Conservation (phyloP, 1,140 invertebrate genomes). For the Tenebrio molitor region DNA sequence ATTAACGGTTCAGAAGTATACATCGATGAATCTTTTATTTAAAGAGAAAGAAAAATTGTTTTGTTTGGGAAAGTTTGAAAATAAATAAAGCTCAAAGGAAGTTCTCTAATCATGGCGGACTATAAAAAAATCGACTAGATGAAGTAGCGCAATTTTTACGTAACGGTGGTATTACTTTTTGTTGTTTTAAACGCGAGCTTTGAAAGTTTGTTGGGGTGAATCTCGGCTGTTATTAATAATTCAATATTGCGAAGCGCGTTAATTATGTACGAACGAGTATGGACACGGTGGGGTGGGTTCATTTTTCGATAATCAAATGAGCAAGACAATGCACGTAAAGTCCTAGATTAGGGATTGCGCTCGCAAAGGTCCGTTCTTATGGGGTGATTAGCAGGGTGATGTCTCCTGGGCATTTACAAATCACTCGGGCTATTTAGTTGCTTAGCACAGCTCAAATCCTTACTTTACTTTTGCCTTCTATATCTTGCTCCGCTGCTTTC, state of each 20-base stretch:
- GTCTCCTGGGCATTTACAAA: slow-evolving; percentile 39
- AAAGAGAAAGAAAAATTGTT: slow-evolving; percentile 1
- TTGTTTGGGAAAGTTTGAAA: slow-evolving; percentile 15
- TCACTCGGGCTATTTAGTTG: slow-evolving; percentile 36
- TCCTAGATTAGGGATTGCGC: slow-evolving; percentile 4
- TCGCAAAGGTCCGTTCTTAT: slow-evolving; percentile 11
- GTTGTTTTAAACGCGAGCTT: background rate
- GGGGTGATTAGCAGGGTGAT: slow-evolving; percentile 34
- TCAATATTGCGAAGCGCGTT: slow-evolving; percentile 6
- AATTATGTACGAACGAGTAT: slow-evolving; percentile 24
- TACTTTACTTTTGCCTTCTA: slow-evolving; percentile 43
- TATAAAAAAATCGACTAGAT: background rate
- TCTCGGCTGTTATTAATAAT: slow-evolving; percentile 8
- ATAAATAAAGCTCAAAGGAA: background rate
- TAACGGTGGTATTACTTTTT: too few species aligned
- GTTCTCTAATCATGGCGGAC: slow-evolving; percentile 15
- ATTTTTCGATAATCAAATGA: slow-evolving; percentile 33
- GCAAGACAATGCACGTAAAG: background rate
- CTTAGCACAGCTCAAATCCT: slow-evolving; percentile 39
- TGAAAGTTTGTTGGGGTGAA: slow-evolving; percentile 21
- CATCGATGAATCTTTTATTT: slow-evolving; percentile 30
- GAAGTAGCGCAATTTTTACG: too few species aligned
- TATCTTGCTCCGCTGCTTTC: slow-evolving; percentile 36
- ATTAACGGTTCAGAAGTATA: slow-evolving; percentile 24
- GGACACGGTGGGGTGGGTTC: background rate